phyloP scores from a whole-genome alignment of 1,140 invertebrate species.

The Drosophila carrolli region DNA sequence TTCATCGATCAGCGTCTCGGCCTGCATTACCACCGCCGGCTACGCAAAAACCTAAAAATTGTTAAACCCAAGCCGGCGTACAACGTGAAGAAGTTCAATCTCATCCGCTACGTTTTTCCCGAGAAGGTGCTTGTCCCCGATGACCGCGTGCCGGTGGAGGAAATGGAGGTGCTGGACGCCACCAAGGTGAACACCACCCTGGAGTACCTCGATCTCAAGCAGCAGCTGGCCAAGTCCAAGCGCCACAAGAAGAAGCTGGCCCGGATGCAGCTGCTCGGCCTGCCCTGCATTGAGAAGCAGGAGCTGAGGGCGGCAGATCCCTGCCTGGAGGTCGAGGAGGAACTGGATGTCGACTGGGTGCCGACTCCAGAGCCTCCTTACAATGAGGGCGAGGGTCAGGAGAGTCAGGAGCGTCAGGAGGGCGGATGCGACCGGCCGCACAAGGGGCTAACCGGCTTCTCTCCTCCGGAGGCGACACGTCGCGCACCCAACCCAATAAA shows the following conservation, averaged over 20 bases:
- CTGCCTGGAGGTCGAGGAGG: slow-evolving; percentile 55
- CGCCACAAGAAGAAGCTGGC: slow-evolving; percentile 55
- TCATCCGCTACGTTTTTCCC: slow-evolving; percentile 75
- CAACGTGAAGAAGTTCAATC: slow-evolving; percentile 75
- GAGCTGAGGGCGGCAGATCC: slow-evolving; percentile 40
- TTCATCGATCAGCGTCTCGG: slow-evolving; percentile 64
- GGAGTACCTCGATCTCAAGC: slow-evolving; percentile 61
- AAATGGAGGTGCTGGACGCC: slow-evolving; percentile 47
- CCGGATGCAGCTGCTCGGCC: slow-evolving; percentile 66
- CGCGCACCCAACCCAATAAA: background rate
- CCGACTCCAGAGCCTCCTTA: slow-evolving; percentile 44
- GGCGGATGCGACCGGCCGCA: slow-evolving; percentile 22
- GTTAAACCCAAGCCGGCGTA: slow-evolving; percentile 66
- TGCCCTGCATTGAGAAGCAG: slow-evolving; percentile 57
- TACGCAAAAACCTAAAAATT: slow-evolving; percentile 70
- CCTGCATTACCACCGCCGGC: slow-evolving; percentile 67
- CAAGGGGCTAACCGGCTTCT: background rate
- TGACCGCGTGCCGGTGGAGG: slow-evolving; percentile 32
- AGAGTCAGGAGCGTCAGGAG: slow-evolving; percentile 8
- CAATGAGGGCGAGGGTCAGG: background rate
- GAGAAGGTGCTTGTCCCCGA: slow-evolving; percentile 59
- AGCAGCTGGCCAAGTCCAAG: slow-evolving; percentile 48
- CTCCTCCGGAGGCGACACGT: too few relatives aligned
- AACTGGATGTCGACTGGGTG: slow-evolving; percentile 69
- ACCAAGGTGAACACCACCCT: slow-evolving; percentile 60